Evolutionary conservation across 2,797 vertebrate genomes (phyloP), one percentile per base, ranked within the genome.

Genomic region (Peromyscus melanophrys): DNA sequence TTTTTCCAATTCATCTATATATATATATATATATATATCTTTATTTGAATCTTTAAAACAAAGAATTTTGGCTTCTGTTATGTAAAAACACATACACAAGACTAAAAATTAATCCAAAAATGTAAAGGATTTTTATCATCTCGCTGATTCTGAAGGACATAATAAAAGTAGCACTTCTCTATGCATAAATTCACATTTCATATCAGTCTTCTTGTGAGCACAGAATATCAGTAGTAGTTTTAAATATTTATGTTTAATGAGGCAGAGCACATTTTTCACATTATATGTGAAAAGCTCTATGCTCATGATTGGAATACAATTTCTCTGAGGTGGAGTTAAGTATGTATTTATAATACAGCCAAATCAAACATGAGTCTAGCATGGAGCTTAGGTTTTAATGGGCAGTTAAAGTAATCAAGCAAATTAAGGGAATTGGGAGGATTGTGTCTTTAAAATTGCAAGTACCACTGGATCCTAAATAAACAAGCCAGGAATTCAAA

Each of bases 381-480:
- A 49, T 4, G 73, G 49, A 87, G 82, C 82, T 34, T 29, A 16
- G 91, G 63, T 29, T 69, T 93, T 94, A n/a, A 46, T 76, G 77
- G 13, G 11, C 29, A 91, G 73, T 82, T 95, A 83, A 4, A 92
- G 14, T 89, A 91, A 94, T 93, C 82, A 96, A 84, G n/a, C 10
- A 93, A 96, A 94, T 90, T 87, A 96, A 63, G 7, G 21, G 25
- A 93, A 89, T 89, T 93, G 37, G 25, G 73, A 90, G 37, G 31
- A 94, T 82, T 78, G 14, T 73, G 12, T 34, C 43, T 96, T 95
- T 67, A 95, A 97, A 96, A 61, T 94, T 90, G 12, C 57, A 94
- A 77, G 46, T 92, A 29, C n/a, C 59, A 25, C 89, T 71, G 57
- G 73, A 93, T 89, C n/a, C 25, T 95, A 89, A 93, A 83, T 81